These are phyloP conservation scores for Drosophila arawakana DNA, from an alignment of 1,140 invertebrate genomes.

Conservation along the genomic window DNA sequence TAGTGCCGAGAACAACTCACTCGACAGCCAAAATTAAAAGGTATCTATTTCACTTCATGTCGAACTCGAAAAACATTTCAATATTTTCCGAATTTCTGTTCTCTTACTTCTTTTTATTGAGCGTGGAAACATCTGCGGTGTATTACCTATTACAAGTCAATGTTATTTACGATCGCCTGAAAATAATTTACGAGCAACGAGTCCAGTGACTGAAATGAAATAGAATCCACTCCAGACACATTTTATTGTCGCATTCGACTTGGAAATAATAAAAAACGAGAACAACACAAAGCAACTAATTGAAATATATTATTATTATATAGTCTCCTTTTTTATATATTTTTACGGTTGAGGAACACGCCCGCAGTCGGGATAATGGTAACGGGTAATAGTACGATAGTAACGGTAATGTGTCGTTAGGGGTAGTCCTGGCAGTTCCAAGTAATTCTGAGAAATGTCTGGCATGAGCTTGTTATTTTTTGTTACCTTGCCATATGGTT, in stretches of 20 bases:
- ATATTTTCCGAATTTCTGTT: neutral
- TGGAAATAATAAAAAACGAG: constrained; percentile 58
- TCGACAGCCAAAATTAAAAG: neutral
- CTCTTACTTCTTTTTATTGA: constrained; percentile 7
- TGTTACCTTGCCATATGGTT: constrained; percentile 78
- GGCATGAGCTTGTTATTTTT: constrained; percentile 71
- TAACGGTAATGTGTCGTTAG: constrained; percentile 62
- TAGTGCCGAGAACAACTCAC: neutral
- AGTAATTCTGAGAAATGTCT: constrained; percentile 11
- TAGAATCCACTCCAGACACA: constrained; percentile 56
- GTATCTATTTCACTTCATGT: too few relatives aligned
- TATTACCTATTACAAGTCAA: constrained; percentile 66
- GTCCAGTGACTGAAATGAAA: constrained; percentile 62
- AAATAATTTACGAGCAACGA: constrained; percentile 69
- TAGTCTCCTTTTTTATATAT: constrained; percentile 48
- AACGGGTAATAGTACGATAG: constrained; percentile 34
- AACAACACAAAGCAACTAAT: constrained; percentile 56
- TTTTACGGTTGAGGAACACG: constrained; percentile 45
- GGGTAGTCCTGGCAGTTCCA: constrained; percentile 50
- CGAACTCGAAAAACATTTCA: too few relatives aligned
- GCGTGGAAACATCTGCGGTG: constrained; percentile 60
- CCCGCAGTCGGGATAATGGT: constrained; percentile 15
- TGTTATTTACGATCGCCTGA: constrained; percentile 74
- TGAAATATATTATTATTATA: constrained; percentile 72
- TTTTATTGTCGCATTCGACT: constrained; percentile 66